Evolutionary conservation across 2,888 invertebrate species (phyloP).

Genomic region (Dendrolimus pini): DNA sequence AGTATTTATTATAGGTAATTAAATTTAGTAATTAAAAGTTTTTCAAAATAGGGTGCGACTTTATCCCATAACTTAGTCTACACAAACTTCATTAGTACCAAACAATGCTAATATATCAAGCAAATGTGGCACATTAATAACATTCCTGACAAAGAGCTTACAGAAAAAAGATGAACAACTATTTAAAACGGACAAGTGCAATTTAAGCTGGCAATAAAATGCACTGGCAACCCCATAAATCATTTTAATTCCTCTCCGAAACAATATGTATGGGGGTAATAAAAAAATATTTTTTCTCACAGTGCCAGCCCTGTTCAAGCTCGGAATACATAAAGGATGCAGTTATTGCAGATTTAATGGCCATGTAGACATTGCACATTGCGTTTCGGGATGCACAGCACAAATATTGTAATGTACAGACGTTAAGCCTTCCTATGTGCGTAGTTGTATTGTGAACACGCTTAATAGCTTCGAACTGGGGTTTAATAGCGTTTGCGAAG

Average conservation of each 20-base stretch:
- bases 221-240: neutral
- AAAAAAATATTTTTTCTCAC: neutral
- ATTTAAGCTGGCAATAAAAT: neutral
- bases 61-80: neutral
- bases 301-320: neutral
- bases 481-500: neutral
- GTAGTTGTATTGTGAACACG: neutral
- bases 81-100: neutral
- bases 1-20: too few relatives aligned
- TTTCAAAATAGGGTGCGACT: too few relatives aligned
- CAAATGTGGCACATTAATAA: neutral
- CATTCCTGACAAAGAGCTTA: neutral
- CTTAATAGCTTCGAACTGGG: neutral
- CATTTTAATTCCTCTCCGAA: neutral
- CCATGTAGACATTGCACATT: conserved; percentile 19
- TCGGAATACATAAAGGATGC: neutral
- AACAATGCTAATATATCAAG: neutral
- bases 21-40: too few relatives aligned
- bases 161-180: neutral
- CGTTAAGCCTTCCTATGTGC: neutral
- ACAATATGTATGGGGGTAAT: neutral
- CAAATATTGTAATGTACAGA: neutral
- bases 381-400: neutral
- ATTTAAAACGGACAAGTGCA: neutral
- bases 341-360: conserved; percentile 41